These are phyloP conservation scores for Glossosoma conforme DNA, from an alignment of 1,140 invertebrate species.

Conservation along the genomic window DNA sequence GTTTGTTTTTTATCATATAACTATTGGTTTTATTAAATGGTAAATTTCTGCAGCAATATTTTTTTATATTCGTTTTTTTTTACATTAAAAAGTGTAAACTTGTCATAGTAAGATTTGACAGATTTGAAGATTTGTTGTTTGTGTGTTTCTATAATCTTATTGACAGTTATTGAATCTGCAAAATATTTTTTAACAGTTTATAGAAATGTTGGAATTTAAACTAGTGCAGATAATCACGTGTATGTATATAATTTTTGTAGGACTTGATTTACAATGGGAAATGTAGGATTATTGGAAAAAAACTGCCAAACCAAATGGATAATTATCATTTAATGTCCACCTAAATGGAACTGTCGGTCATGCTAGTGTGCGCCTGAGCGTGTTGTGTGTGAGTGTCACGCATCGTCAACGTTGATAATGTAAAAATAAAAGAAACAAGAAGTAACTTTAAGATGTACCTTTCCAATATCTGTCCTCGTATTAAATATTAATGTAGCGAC, in stretches of 20 bases:
- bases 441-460: constrained; percentile 21
- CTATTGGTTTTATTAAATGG: too few species aligned
- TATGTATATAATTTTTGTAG: too few species aligned
- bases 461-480: constrained; percentile 20
- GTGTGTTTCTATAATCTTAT: too few species aligned
- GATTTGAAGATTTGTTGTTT: too few species aligned
- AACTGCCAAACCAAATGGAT: constrained; percentile 17
- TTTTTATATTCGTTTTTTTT: background rate
- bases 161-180: too few species aligned
- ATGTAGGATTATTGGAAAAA: constrained; percentile 7
- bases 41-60: background rate
- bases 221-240: too few species aligned
- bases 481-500: constrained; percentile 3
- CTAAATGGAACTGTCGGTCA: background rate
- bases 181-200: too few species aligned
- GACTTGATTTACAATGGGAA: constrained; percentile 6
- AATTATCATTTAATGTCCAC: constrained; percentile 1
- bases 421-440: constrained; percentile 5
- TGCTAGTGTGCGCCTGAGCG: background rate
- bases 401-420: constrained; percentile 17
- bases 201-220: too few species aligned
- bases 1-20: too few species aligned
- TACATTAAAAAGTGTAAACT: too few species aligned
- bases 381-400: constrained; percentile 15
- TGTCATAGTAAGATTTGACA: too few species aligned